Base-by-base conservation (phyloP, 2,797 vertebrate species). In the Thalassophryne amazonica region DNA sequence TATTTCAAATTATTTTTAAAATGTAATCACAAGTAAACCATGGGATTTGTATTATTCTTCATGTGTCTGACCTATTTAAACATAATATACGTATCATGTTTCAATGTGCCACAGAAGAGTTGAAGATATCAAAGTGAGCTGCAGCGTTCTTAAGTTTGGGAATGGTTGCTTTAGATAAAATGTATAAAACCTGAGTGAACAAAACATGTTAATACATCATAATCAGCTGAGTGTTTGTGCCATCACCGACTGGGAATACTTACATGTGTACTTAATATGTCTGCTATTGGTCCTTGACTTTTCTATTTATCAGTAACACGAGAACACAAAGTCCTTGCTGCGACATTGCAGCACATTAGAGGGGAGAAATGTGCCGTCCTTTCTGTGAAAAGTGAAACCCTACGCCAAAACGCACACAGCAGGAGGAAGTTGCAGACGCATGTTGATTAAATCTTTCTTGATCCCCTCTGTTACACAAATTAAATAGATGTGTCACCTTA, bases 331-430 rank as follows among this genome's bases (percentile, higher is more conserved):
- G 65, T 51, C 76, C 62, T 73, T 68, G 37, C 56, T 56, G 33
- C 78, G 65, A 60, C 69, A 37, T 67, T 64, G 45, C 35, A 58
- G 33, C 60, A 49, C 60, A 56, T 38, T 53, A 38, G 12, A 40
- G 36, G 57, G 25, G 43, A 60, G 30, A 39, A 72, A 34, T 27
- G 40, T 48, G 47, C 47, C 52, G 47, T 22, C 60, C 23, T 9
- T 25, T 16, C 23, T 17, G 36, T 42, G 32, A 29, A 63, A 62
- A 36, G 39, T 67, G 60, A 65, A 70, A 74, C 69, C 20, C 27
- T 38, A 69, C 39, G 69, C 64, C 19, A 27, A 35, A 41, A 34
- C 12, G 18, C 35, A 45, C 35, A 29, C 36, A 27, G 16, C 38
- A 32, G 32, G 14, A 24, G 18, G 37, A 56, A 34, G 48, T 31